phyloP scores from a whole-genome alignment of 1,140 invertebrate genomes.

The Drosophila triauraria region DNA sequence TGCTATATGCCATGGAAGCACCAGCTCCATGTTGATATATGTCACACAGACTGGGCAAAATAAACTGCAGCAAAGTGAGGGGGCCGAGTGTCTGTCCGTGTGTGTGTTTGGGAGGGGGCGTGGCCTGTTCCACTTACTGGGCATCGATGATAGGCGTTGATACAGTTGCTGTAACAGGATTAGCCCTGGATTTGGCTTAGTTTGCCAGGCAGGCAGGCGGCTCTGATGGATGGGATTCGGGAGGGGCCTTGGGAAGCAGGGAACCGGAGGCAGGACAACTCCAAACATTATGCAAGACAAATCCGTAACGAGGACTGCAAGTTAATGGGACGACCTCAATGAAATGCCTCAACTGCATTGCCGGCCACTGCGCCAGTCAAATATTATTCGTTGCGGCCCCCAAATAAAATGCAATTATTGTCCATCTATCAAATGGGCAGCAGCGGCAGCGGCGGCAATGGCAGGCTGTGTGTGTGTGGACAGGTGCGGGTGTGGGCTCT shows the following conservation, averaged over 20 bases:
- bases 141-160: slow-evolving; percentile 62
- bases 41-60: slow-evolving; percentile 51
- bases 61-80: slow-evolving; percentile 52
- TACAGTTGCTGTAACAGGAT: slow-evolving; percentile 62
- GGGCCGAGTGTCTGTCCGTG: neutral
- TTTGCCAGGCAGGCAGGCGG: slow-evolving; percentile 12
- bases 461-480: neutral
- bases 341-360: slow-evolving; percentile 38
- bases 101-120: slow-evolving; percentile 10
- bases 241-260: neutral
- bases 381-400: slow-evolving; percentile 45
- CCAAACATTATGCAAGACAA: slow-evolving; percentile 45
- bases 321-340: slow-evolving; percentile 42
- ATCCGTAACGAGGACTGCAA: slow-evolving; percentile 31
- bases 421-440: slow-evolving; percentile 38
- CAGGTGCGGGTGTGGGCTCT: slow-evolving; percentile 5
- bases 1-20: neutral
- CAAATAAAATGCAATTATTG: slow-evolving; percentile 57
- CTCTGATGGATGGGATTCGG: slow-evolving; percentile 10
- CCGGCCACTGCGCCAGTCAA: slow-evolving; percentile 50
- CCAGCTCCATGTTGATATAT: slow-evolving; percentile 54
- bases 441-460: neutral
- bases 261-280: slow-evolving; percentile 1
- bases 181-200: slow-evolving; percentile 50
- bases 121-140: slow-evolving; percentile 44